phyloP scores from a whole-genome alignment of 2,888 invertebrate genomes.

The Agonopterix subpropinquella region DNA sequence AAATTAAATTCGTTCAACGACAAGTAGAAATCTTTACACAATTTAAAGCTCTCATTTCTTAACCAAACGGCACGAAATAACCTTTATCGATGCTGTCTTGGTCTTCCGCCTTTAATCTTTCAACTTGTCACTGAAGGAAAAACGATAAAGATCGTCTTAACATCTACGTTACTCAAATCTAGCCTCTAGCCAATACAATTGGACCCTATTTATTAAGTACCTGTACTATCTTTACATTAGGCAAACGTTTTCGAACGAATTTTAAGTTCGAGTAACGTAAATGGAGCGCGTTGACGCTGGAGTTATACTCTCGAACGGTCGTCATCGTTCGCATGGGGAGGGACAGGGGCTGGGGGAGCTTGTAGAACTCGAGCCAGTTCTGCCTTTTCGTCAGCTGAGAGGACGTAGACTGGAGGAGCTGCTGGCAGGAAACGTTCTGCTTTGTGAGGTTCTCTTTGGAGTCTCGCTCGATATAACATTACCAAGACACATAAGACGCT shows the following conservation, averaged over 20 bases:
- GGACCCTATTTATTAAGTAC: conserved; percentile 54
- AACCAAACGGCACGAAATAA: too few species aligned
- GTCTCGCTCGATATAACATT: conserved; percentile 80
- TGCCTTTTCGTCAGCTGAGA: conserved; percentile 79
- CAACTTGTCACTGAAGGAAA: conserved; percentile 13
- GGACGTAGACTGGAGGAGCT: conserved; percentile 81
- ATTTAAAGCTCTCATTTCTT: too few species aligned
- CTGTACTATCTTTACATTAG: conserved; percentile 28
- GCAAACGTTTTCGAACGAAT: conserved; percentile 1
- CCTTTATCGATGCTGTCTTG: too few species aligned
- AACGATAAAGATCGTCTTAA: conserved; percentile 9
- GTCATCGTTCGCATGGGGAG: conserved; percentile 30
- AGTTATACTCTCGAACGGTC: conserved; percentile 46
- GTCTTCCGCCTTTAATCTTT: neutral
- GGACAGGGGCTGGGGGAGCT: conserved; percentile 47
- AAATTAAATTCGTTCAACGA: conserved; percentile 13
- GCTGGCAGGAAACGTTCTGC: conserved; percentile 78
- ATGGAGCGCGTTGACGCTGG: conserved; percentile 14
- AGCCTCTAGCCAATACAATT: conserved; percentile 32
- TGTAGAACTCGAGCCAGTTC: conserved; percentile 63
- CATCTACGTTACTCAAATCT: conserved; percentile 41
- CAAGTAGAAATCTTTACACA: conserved; percentile 8
- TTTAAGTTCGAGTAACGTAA: conserved; percentile 15
- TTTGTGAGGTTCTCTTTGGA: conserved; percentile 69
- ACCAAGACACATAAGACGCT: conserved; percentile 84